Evolutionary conservation across 2,888 invertebrate genomes (phyloP), one percentile per base, ranked within the genome.

Genomic region (Eretmocerus hayati): DNA sequence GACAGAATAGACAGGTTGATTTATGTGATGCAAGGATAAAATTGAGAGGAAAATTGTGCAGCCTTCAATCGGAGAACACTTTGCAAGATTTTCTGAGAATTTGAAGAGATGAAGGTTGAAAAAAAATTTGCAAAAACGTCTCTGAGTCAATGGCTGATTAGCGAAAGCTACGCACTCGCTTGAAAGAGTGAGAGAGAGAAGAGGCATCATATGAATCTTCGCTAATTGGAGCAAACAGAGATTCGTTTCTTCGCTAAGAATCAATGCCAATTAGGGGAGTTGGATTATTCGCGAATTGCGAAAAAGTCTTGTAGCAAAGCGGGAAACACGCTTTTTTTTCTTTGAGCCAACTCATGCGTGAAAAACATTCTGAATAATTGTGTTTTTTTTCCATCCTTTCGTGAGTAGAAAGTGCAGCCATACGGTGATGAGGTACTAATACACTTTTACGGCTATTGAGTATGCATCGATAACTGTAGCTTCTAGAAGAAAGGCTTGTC

Each of bases 181-280:
- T 36, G n/a, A n/a, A n/a, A 20, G n/a, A 18, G 23, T 19, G 41
- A 21, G 22, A n/a, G n/a, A n/a, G n/a, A n/a, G n/a, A n/a, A n/a
- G n/a, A n/a, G n/a, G n/a, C n/a, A n/a, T n/a, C n/a, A 47, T 39
- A 46, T 41, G 46, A 41, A 47, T 44, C 47, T 20, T 22, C 44
- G 47, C 35, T 50, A 53, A 53, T 53, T 53, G 44, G 53, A 53
- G 53, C 53, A 50, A 50, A 30, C 44, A 18, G 42, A n/a, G n/a
- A n/a, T 5, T 30, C 30, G 13, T 30, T 13, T 30, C 13, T 30
- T 30, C 33, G 18, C 23, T 3, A 11, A 4, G 9, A 22, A 47
- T 39, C 39, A 46, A 46, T 48, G 53, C 50, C 53, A 53, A 53
- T 22, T 53, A 50, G 53, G 50, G 50, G 50, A 50, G n/a, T n/a